These are phyloP conservation scores for Dione vanillae DNA, from an alignment of 2,888 invertebrate species.

Conservation along the genomic window DNA sequence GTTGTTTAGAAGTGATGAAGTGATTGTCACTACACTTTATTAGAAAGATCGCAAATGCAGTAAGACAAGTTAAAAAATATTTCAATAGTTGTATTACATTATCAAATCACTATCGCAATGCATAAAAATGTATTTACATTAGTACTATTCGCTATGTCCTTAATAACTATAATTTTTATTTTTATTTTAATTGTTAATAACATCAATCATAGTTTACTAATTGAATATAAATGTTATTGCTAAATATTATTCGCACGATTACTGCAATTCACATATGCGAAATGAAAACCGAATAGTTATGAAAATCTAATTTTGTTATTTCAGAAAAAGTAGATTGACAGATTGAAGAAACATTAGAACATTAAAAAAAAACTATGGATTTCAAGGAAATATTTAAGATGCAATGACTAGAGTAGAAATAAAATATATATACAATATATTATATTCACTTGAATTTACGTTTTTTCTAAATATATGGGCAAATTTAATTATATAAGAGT, in stretches of 20 bases:
- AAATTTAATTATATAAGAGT: conserved; percentile 1
- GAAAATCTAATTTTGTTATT: neutral
- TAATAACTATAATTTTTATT: neutral
- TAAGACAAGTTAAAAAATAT: neutral
- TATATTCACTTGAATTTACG: neutral
- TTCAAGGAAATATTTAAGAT: neutral
- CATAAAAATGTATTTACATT: neutral
- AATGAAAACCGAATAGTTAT: neutral
- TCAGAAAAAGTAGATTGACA: too few relatives aligned
- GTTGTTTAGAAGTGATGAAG: conserved; percentile 12
- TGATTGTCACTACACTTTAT: neutral
- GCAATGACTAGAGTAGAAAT: neutral
- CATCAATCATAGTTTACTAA: neutral
- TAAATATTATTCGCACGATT: neutral
- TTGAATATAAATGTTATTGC: neutral
- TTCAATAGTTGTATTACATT: neutral
- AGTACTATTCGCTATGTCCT: neutral
- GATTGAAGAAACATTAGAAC: too few relatives aligned
- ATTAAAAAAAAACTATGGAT: neutral
- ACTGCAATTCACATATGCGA: neutral
- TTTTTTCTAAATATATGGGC: neutral
- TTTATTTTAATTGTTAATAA: neutral
- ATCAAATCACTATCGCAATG: conserved; percentile 9
- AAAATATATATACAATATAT: neutral
- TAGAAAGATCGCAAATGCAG: neutral